Conservation (phyloP, 37 sponge, comb jelly and placozoan species). For the Halichondria panicea region DNA sequence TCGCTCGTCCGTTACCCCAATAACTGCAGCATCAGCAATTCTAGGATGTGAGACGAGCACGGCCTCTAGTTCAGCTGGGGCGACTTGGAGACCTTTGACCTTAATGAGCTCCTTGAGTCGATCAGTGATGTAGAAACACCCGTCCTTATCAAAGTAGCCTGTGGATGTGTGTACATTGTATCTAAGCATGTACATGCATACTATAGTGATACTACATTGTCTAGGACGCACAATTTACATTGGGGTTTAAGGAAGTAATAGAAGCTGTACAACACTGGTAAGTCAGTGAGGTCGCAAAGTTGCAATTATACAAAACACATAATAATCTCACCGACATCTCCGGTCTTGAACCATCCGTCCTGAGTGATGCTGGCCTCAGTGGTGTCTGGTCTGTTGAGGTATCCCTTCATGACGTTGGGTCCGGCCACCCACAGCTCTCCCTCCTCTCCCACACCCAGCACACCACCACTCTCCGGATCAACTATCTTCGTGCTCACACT, state of each 20-base stretch:
- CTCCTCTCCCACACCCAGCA: conserved; percentile 32
- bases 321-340: conserved; percentile 72
- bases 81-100: conserved; percentile 91
- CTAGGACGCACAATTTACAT: neutral
- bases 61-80: conserved; percentile 93
- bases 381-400: conserved; percentile 77
- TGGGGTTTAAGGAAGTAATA: neutral
- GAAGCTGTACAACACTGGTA: neutral
- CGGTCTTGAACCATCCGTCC: conserved; percentile 85
- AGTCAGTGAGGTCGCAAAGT: neutral
- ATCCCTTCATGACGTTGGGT: conserved; percentile 90
- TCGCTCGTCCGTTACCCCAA: conserved; percentile 79
- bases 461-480: conserved; percentile 51
- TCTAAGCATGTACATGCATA: neutral
- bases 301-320: neutral
- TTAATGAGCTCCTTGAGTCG: conserved; percentile 94
- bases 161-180: no score
- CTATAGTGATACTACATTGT: neutral
- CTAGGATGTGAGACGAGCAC: conserved; percentile 70
- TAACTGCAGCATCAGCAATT: conserved; percentile 86
- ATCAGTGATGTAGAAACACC: conserved; percentile 84
- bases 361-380: conserved; percentile 50
- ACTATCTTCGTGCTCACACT: conserved; percentile 60
- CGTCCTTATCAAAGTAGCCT: conserved; percentile 79
- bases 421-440: conserved; percentile 81